Evolutionary conservation across 2,113 vertebrate species (phyloP), one percentile per base, ranked within the genome.

Genomic region (Neogobius melanostomus): DNA sequence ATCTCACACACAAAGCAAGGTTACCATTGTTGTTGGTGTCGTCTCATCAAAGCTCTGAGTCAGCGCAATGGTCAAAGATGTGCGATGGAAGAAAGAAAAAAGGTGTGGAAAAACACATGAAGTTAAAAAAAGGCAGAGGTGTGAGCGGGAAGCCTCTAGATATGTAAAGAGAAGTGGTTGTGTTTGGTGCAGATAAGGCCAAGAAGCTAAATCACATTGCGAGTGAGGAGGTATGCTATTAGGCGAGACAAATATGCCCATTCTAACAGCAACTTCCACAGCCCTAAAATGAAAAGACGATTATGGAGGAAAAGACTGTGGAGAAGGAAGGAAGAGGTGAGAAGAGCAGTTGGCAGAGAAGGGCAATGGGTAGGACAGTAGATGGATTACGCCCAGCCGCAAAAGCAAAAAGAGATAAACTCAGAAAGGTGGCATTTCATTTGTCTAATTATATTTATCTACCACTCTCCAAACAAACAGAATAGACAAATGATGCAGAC

Each of bases 221-320:
- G 74, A 88, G 89, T 75, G 79, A 86, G 86, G 83, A 88, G 85
- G 90, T 85, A 84, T 85, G 88, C 87, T 89, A 92, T 93, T 93
- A 92, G 91, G 89, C 90, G 90, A 90, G 91, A 92, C 91, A 92
- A 91, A 93, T 92, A 91, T 91, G 91, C 88, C 89, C 90, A 92
- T 92, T 93, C 90, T 92, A 91, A 92, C 85, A 89, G 86, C 85
- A 89, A 91, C 89, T 89, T 91, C 84, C 87, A 84, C 86, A 84
- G 85, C 56, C 71, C 82, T 75, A 87, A 89, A 87, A 89, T 84
- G 87, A 79, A 88, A 89, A 90, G 78, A 76, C 59, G 67, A 66
- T 60, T 54, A 59, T 78, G 69, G 76, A 66, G 28, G 8, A 74
- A 77, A 74, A 83, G 72, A 82, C 2, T 53, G 63, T 59, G 75